Percentiles rank a stretch among this genome's conserved stretches.
These are phyloP conservation scores for Meliscaeva auricollis DNA, from an alignment of 2,888 invertebrate species.

Conservation along the genomic window DNA sequence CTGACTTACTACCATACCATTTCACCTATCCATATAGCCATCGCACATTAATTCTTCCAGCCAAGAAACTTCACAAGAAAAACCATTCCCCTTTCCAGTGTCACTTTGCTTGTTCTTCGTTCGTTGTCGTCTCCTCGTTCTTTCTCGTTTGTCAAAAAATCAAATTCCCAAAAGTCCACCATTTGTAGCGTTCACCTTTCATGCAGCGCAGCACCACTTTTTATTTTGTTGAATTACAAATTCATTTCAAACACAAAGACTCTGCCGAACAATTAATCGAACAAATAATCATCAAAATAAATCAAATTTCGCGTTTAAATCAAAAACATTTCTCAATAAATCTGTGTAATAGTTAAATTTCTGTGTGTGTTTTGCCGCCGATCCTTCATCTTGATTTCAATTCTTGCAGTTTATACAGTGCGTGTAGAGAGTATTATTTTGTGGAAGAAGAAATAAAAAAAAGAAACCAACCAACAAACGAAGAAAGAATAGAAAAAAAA, in stretches of 20 bases:
- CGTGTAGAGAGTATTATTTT: constrained; percentile 42
- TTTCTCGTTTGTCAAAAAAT: constrained; percentile 64
- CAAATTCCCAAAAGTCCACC: constrained; percentile 74
- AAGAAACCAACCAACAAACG: constrained; percentile 4
- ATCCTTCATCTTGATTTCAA: constrained; percentile 22
- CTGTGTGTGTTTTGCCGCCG: constrained; percentile 28
- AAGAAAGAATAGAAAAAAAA: constrained; percentile 36
- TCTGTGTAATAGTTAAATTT: constrained; percentile 22
- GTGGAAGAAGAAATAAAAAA: constrained; percentile 18
- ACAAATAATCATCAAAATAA: constrained; percentile 22
- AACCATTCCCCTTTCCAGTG: constrained; percentile 61
- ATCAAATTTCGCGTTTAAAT: constrained; percentile 41
- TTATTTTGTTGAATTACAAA: constrained; percentile 13
- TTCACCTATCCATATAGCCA: constrained; percentile 11
- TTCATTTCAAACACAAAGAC: constrained; percentile 52
- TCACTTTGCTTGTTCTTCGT: constrained; percentile 63
- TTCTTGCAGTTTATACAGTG: constrained; percentile 47
- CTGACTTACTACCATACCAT: not conserved
- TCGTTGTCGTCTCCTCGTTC: too few relatives aligned
- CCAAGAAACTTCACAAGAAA: not conserved
- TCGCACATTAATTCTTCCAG: constrained; percentile 42
- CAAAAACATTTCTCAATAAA: constrained; percentile 29
- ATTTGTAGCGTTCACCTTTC: constrained; percentile 76
- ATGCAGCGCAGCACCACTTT: constrained; percentile 67
- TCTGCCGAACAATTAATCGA: constrained; percentile 55